Evolutionary conservation across 2,113 vertebrate genomes (phyloP).

Genomic region (Sitta europaea): DNA sequence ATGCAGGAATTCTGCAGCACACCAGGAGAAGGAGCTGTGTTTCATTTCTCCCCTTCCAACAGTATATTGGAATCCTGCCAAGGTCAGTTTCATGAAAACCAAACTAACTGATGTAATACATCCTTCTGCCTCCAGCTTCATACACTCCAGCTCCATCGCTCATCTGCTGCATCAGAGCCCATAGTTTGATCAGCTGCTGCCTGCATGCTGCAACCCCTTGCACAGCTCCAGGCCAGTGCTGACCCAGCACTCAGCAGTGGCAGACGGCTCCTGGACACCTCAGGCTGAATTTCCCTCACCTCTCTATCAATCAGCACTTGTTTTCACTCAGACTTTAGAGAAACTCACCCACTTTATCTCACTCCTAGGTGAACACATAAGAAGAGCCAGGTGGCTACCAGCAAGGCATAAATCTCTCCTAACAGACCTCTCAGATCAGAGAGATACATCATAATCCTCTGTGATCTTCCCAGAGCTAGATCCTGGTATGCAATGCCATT

Average conservation of each 20-base stretch:
- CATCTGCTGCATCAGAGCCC: not conserved
- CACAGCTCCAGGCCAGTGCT: not conserved
- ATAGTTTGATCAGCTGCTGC: not conserved
- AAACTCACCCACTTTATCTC: not conserved
- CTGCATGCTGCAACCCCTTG: not conserved
- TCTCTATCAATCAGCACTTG: not conserved
- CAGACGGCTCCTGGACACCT: not conserved
- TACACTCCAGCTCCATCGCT: not conserved
- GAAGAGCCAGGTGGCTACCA: not conserved
- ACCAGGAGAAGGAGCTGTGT: slow-evolving; percentile 20
- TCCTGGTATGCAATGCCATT: not conserved
- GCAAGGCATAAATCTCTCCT: not conserved
- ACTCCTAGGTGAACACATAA: not conserved
- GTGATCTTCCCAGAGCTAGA: not conserved
- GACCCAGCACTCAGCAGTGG: rapidly evolving
- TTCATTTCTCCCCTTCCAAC: slow-evolving; percentile 13
- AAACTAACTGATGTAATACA: not conserved
- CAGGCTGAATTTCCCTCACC: not conserved
- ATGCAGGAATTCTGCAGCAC: not conserved
- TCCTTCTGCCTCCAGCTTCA: not conserved
- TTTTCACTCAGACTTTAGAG: not conserved
- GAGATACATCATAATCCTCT: not conserved
- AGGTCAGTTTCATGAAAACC: slow-evolving; percentile 10
- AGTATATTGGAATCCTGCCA: not conserved
- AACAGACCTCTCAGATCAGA: not conserved